Percentiles rank a stretch among this genome's conserved stretches.
These are phyloP conservation scores for Drosophila repletoides DNA, from an alignment of 1,140 invertebrate species.

Conservation along the genomic window DNA sequence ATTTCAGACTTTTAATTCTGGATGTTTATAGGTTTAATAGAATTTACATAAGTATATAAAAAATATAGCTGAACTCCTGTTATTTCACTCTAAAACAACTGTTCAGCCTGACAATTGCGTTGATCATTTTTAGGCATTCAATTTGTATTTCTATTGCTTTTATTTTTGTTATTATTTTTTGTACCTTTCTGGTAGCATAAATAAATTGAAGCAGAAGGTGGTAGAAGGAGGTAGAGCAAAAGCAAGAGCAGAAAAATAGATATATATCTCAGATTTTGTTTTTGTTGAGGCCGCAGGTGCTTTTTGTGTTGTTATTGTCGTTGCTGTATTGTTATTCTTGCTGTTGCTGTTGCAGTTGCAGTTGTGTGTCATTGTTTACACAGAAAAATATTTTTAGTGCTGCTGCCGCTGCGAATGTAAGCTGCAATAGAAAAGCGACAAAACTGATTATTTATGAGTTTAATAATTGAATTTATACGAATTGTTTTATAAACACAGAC, in stretches of 20 bases:
- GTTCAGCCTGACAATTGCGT: slow-evolving; percentile 30
- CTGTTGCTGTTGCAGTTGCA: slow-evolving; percentile 28
- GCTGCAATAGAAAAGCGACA: slow-evolving; percentile 57
- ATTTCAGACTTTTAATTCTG: slow-evolving; percentile 68
- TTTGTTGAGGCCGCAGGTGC: slow-evolving; percentile 2
- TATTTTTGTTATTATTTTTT: slow-evolving; percentile 15
- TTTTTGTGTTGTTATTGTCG: slow-evolving; percentile 17
- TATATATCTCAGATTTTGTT: slow-evolving; percentile 30
- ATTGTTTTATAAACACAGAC: slow-evolving; percentile 30
- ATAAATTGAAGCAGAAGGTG: background rate
- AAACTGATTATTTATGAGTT: slow-evolving; percentile 50
- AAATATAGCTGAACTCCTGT: slow-evolving; percentile 33
- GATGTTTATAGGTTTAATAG: slow-evolving; percentile 42
- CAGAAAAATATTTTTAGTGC: slow-evolving; percentile 43
- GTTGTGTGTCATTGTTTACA: slow-evolving; percentile 68
- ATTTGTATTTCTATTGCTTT: slow-evolving; percentile 9
- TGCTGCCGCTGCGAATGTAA: slow-evolving; percentile 28
- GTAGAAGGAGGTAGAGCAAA: slow-evolving; percentile 15
- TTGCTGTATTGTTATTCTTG: slow-evolving; percentile 22
- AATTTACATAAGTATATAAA: slow-evolving; percentile 20
- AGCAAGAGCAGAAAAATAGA: slow-evolving; percentile 5
- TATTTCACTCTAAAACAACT: slow-evolving; percentile 55
- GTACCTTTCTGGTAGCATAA: slow-evolving; percentile 26
- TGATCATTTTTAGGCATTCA: slow-evolving; percentile 41
- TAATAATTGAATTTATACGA: slow-evolving; percentile 47